Conservation (phyloP, 1,140 invertebrate genomes). For the Nephila pilipes region DNA sequence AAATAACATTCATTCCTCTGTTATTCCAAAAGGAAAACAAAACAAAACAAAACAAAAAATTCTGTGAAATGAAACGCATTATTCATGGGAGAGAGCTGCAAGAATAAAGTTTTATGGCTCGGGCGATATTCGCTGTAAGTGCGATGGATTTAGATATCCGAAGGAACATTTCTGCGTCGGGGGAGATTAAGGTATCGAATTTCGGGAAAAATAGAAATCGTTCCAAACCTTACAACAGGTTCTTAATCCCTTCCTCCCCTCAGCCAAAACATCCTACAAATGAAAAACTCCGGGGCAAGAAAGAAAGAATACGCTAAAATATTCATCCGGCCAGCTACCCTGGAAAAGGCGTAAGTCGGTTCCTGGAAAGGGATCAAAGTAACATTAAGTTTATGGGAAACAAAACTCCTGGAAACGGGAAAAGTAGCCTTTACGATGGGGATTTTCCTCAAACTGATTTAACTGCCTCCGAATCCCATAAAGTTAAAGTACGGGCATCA, state of each 20-base stretch:
- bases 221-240: constrained; percentile 20
- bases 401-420: constrained; percentile 67
- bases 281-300: constrained; percentile 3
- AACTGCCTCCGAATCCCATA: constrained; percentile 61
- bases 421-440: constrained; percentile 47
- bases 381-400: constrained; percentile 72
- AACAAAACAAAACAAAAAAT: neutral
- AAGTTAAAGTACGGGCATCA: constrained; percentile 61
- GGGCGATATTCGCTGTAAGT: constrained; percentile 15
- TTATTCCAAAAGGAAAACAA: neutral
- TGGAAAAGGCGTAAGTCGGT: neutral
- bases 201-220: constrained; percentile 49
- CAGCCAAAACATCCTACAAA: constrained; percentile 4
- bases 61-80: neutral
- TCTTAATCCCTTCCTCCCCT: constrained; percentile 4
- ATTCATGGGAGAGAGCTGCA: constrained; percentile 18
- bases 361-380: constrained; percentile 63
- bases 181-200: constrained; percentile 58
- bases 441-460: constrained; percentile 56
- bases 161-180: neutral
- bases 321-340: constrained; percentile 60
- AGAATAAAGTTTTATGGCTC: constrained; percentile 25
- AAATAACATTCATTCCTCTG: constrained; percentile 17
- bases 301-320: constrained; percentile 57
- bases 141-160: constrained; percentile 48